These are phyloP conservation scores for Ypsolopha sequella DNA, from an alignment of 2,888 invertebrate genomes.

Conservation along the genomic window DNA sequence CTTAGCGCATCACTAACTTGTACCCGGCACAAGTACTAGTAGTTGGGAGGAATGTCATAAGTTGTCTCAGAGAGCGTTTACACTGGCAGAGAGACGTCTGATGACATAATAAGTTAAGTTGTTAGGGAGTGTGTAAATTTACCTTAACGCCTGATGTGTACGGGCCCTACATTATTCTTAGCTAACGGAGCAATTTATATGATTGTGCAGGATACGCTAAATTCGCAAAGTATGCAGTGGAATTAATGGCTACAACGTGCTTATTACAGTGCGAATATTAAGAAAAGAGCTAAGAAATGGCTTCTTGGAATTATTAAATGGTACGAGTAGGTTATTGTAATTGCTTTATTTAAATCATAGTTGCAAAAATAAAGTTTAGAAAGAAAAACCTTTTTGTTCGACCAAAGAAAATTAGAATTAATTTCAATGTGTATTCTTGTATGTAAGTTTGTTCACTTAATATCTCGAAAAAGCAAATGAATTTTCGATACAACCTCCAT, in stretches of 20 bases:
- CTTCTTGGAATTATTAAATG: too few relatives aligned
- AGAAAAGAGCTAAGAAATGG: background rate
- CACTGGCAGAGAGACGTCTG: constrained; percentile 32
- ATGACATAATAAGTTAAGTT: constrained; percentile 65
- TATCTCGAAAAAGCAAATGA: too few relatives aligned
- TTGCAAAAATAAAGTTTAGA: too few relatives aligned
- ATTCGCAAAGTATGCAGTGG: constrained; percentile 12
- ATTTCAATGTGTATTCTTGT: too few relatives aligned
- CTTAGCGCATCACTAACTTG: background rate
- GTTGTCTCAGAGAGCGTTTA: constrained; percentile 26
- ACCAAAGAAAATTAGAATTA: too few relatives aligned
- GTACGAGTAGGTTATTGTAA: too few relatives aligned
- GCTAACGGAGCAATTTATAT: constrained; percentile 59
- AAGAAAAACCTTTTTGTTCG: too few relatives aligned
- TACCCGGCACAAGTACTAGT: constrained; percentile 1
- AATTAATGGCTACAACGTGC: constrained; percentile 3
- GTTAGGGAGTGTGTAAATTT: constrained; percentile 64
- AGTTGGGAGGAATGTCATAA: constrained; percentile 38
- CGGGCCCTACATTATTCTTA: constrained; percentile 53
- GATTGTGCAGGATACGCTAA: constrained; percentile 31
- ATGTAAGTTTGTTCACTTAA: too few relatives aligned
- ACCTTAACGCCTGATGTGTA: constrained; percentile 55
- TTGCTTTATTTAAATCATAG: too few relatives aligned
- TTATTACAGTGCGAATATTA: background rate
- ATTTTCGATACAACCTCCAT: too few relatives aligned